Evolutionary conservation across 2,888 invertebrate genomes (phyloP).

Genomic region (Caenorhabditis auriculariae): DNA sequence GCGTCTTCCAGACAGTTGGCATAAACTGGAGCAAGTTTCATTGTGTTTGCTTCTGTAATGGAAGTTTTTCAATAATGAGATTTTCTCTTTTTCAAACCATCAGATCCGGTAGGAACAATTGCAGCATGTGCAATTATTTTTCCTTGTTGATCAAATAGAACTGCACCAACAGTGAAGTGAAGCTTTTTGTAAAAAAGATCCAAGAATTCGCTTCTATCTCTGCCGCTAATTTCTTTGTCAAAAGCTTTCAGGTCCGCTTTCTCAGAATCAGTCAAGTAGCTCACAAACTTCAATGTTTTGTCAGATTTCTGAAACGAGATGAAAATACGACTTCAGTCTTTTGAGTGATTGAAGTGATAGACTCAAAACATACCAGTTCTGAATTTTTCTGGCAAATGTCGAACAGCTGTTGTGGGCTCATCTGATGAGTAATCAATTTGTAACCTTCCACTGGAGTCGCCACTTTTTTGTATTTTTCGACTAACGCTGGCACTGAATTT

Average conservation of each 20-base stretch:
- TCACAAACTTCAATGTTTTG: conserved; percentile 12
- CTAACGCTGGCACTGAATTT: conserved; percentile 25
- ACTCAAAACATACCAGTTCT: neutral
- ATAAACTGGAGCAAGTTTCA: too few species aligned
- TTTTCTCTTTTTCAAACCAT: too few species aligned
- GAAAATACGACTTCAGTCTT: too few species aligned
- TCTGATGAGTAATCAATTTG: neutral
- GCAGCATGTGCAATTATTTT: conserved; percentile 29
- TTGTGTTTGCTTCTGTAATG: too few species aligned
- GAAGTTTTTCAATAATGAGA: too few species aligned
- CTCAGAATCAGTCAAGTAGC: conserved; percentile 13
- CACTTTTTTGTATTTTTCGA: conserved; percentile 19
- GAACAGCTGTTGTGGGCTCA: conserved; percentile 8
- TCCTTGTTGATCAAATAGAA: conserved; percentile 16
- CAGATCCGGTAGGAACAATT: too few species aligned
- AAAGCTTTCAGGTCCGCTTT: conserved; percentile 12
- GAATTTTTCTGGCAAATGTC: conserved; percentile 7
- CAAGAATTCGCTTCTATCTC: conserved; percentile 21
- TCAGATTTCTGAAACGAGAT: too few species aligned
- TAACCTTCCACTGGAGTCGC: conserved; percentile 23
- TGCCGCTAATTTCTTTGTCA: conserved; percentile 22
- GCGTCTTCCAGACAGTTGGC: too few species aligned
- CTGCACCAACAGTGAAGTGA: conserved; percentile 14
- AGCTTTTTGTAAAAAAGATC: conserved; percentile 25
- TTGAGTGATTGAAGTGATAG: too few species aligned